phyloP scores from a whole-genome alignment of 2,888 invertebrate genomes.

The Melanchra persicariae region DNA sequence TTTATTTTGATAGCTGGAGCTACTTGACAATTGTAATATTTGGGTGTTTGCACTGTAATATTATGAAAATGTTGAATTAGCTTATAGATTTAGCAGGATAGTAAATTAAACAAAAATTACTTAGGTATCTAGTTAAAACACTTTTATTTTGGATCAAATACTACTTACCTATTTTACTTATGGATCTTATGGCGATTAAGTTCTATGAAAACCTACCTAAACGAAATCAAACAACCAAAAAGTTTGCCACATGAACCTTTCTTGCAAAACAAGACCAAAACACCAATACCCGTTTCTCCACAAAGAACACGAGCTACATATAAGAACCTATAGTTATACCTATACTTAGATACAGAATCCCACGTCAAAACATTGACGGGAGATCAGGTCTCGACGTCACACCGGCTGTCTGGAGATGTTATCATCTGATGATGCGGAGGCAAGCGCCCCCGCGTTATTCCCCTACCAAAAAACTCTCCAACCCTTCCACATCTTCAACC shows the following conservation, averaged over 20 bases:
- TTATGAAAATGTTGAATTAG: neutral
- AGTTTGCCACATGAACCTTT: neutral
- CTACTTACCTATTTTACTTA: too few species aligned
- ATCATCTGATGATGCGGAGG: slow-evolving; percentile 81
- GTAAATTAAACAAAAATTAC: too few species aligned
- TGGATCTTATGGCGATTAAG: neutral
- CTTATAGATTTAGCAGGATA: too few species aligned
- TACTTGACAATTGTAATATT: neutral
- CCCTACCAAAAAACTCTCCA: neutral
- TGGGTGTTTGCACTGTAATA: neutral
- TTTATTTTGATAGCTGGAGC: neutral
- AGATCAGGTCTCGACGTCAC: slow-evolving; percentile 74
- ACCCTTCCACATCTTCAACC: fast-evolving
- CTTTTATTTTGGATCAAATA: neutral
- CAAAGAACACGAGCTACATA: slow-evolving; percentile 28
- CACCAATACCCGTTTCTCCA: slow-evolving; percentile 30
- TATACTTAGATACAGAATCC: slow-evolving; percentile 59
- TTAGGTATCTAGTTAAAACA: too few species aligned
- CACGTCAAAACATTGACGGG: slow-evolving; percentile 84
- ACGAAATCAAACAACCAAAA: neutral
- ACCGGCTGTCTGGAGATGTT: slow-evolving; percentile 75
- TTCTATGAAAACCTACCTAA: neutral
- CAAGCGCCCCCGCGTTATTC: slow-evolving; percentile 78
- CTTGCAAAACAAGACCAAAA: slow-evolving; percentile 26
- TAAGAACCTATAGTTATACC: neutral